Conservation (phyloP, 2,888 invertebrate genomes). For the Epistrophella euchroma region DNA sequence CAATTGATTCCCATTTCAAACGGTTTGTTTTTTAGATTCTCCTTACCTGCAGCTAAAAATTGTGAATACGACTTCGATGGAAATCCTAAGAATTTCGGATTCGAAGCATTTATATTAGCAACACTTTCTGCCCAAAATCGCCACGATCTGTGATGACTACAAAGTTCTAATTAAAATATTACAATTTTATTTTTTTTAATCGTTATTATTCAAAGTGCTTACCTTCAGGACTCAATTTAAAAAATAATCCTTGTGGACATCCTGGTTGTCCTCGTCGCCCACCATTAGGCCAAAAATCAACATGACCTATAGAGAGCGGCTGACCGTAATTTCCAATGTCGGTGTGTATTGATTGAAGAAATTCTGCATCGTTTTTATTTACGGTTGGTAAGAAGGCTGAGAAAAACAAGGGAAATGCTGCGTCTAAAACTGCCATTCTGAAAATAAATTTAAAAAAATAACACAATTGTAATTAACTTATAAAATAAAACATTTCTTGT, state of each 20-base stretch:
- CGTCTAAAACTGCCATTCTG: slow-evolving; percentile 56
- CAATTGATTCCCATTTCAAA: slow-evolving; percentile 63
- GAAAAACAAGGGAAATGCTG: slow-evolving; percentile 62
- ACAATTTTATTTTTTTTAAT: background rate
- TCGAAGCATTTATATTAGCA: slow-evolving; percentile 6
- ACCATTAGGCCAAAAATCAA: slow-evolving; percentile 71
- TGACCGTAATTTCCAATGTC: slow-evolving; percentile 63
- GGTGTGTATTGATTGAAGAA: slow-evolving; percentile 59
- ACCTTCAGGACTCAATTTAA: slow-evolving; percentile 61
- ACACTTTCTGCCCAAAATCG: slow-evolving; percentile 71
- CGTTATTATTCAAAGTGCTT: background rate
- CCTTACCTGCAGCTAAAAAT: slow-evolving; percentile 25
- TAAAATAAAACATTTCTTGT: background rate
- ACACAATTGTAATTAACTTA: background rate
- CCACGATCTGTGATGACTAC: slow-evolving; percentile 66
- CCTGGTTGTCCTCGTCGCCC: slow-evolving; percentile 64
- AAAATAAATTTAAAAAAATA: slow-evolving; percentile 3
- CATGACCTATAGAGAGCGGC: slow-evolving; percentile 38
- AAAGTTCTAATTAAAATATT: slow-evolving; percentile 36
- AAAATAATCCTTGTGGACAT: slow-evolving; percentile 51
- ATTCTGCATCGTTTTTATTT: slow-evolving; percentile 48
- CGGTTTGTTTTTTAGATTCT: slow-evolving; percentile 33
- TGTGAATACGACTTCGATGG: slow-evolving; percentile 26
- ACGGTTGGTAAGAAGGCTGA: slow-evolving; percentile 16
- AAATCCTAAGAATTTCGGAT: slow-evolving; percentile 43